Conservation (phyloP, 2,113 vertebrate genomes). For the human (Homo sapiens) region GRCh38 chr4:41881001-41881500, state of each 20-base stretch:
- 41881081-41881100: neutral
- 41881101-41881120: accelerated
- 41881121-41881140: neutral
- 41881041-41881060: neutral
- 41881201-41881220: constrained; percentile 82
- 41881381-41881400: constrained; percentile 88
- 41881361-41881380: constrained; percentile 83
- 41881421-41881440: constrained; percentile 85
- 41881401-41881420: constrained; percentile 89
- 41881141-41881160: neutral
- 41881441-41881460: constrained; percentile 84
- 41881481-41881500: constrained; percentile 87
- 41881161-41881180: constrained; percentile 64
- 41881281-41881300: constrained; percentile 92
- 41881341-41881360: constrained; percentile 89
- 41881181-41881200: constrained; percentile 84
- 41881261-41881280: constrained; percentile 85
- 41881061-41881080: neutral
- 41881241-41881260: constrained; percentile 86
- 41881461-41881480: constrained; percentile 84
- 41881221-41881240: constrained; percentile 88
- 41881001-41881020: no score
- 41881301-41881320: constrained; percentile 85
- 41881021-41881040: neutral
- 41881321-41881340: constrained; percentile 89